Conservation (phyloP, 2,797 vertebrate species). For the Lepus oiostolus region DNA sequence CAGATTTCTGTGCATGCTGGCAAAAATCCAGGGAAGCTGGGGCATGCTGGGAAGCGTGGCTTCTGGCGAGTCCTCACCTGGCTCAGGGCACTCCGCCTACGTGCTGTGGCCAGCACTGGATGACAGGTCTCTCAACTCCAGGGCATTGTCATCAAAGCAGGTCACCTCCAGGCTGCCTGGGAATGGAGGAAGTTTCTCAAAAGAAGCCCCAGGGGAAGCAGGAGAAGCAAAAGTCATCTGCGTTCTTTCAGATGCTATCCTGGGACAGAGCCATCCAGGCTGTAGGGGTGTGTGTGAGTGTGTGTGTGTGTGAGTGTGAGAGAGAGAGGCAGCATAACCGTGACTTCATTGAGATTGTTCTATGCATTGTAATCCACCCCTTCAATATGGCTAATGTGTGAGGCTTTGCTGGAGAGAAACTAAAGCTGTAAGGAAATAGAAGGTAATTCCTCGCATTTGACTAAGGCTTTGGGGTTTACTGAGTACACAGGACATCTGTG, state of each 20-base stretch:
- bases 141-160: background rate
- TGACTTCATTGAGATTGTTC: background rate
- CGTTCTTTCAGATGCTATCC: background rate
- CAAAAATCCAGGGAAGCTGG: background rate
- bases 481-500: rapidly evolving
- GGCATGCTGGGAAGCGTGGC: rapidly evolving
- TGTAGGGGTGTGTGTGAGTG: background rate
- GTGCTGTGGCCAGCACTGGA: background rate
- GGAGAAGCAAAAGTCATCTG: background rate
- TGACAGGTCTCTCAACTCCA: background rate
- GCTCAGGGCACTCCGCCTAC: background rate
- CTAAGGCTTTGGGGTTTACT: background rate
- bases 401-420: background rate
- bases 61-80: background rate
- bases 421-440: background rate
- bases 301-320: background rate
- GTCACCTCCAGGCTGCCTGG: background rate
- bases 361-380: background rate
- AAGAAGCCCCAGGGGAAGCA: background rate
- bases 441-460: background rate
- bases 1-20: background rate
- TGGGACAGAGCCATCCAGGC: background rate
- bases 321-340: background rate
- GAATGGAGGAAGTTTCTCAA: background rate
- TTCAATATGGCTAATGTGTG: background rate